Percentiles rank a stretch among this genome's conserved stretches.
phyloP scores from a whole-genome alignment of 1,140 invertebrate species.

The Philopotamus ludificatus region DNA sequence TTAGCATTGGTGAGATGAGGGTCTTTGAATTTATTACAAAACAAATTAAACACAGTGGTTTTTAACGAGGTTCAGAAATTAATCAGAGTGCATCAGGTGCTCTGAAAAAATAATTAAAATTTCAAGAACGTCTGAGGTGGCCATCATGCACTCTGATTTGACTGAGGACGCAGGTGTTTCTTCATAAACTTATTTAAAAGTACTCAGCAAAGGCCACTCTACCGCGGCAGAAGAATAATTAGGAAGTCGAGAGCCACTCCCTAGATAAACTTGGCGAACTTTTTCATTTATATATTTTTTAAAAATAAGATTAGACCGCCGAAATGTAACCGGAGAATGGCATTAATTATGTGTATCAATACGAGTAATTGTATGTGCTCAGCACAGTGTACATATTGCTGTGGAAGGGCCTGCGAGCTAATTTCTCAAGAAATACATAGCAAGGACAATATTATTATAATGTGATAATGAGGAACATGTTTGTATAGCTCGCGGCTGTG shows the following conservation, averaged over 20 bases:
- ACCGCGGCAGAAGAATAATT: not conserved
- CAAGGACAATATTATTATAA: not conserved
- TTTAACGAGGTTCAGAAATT: too few relatives aligned
- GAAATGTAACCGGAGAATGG: too few relatives aligned
- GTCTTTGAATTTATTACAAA: too few relatives aligned
- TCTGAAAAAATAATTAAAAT: constrained; percentile 11
- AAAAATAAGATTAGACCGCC: too few relatives aligned
- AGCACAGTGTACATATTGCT: too few relatives aligned
- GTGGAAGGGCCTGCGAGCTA: not conserved
- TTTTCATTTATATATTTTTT: too few relatives aligned
- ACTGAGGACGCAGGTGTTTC: constrained; percentile 11
- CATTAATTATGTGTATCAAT: too few relatives aligned
- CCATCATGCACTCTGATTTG: constrained; percentile 10
- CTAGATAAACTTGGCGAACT: not conserved
- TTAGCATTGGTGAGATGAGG: too few relatives aligned
- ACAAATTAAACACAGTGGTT: too few relatives aligned
- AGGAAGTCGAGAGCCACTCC: not conserved
- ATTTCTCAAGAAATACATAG: not conserved
- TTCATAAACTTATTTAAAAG: constrained; percentile 9
- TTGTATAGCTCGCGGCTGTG: not conserved
- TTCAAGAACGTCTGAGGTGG: constrained; percentile 11
- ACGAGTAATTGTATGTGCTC: too few relatives aligned
- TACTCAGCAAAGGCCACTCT: not conserved
- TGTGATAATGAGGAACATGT: not conserved
- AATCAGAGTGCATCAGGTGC: not conserved